phyloP scores from a whole-genome alignment of 2,888 invertebrate species.

The Drosophila siamana region DNA sequence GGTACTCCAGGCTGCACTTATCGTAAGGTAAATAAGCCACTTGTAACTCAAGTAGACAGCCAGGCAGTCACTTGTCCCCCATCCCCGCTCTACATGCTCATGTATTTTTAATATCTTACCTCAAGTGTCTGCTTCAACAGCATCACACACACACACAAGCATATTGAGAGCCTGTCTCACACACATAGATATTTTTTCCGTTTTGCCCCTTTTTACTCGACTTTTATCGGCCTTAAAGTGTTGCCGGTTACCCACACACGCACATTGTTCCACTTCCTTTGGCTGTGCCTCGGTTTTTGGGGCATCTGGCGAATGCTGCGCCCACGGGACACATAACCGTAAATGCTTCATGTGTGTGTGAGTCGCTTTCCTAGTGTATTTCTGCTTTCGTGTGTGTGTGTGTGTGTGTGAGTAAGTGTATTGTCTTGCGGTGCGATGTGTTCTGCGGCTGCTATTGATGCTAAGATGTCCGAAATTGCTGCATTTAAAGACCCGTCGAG shows the following conservation, averaged over 20 bases:
- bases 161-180: conserved; percentile 32
- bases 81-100: conserved; percentile 57
- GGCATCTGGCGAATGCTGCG: conserved; percentile 44
- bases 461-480: conserved; percentile 55
- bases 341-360: conserved; percentile 56
- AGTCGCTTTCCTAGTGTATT: conserved; percentile 2
- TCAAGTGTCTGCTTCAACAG: conserved; percentile 73
- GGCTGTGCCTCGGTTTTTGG: conserved; percentile 35
- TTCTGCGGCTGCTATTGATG: conserved; percentile 34
- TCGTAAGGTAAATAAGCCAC: conserved; percentile 81
- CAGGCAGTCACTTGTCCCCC: conserved; percentile 30
- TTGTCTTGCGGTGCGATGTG: conserved; percentile 48
- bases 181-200: conserved; percentile 19
- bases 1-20: conserved; percentile 78
- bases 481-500: conserved; percentile 67
- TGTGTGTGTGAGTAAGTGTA: conserved; percentile 4
- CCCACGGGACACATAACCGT: conserved; percentile 78
- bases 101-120: conserved; percentile 81
- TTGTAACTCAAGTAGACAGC: conserved; percentile 73
- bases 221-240: conserved; percentile 79
- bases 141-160: conserved; percentile 25
- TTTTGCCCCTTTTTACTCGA: conserved; percentile 66
- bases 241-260: conserved; percentile 58
- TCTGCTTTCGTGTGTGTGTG: too few relatives aligned
- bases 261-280: conserved; percentile 14